Evolutionary conservation across 2,797 vertebrate genomes (phyloP).

Genomic region (Arrhamphus sclerolepis): DNA sequence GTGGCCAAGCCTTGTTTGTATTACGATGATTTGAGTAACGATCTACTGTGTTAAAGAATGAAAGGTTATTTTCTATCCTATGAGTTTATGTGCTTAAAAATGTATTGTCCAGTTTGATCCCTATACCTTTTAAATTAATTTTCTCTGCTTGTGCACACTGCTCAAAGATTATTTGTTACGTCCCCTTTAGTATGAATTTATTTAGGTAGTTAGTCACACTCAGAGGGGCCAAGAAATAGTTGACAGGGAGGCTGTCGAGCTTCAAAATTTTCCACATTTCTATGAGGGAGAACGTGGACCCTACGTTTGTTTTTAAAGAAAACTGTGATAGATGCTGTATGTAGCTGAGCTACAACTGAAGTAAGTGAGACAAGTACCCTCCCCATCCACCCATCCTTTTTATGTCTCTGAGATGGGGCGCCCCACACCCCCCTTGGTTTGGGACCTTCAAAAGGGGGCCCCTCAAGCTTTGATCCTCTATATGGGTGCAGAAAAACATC

Average conservation of each 20-base stretch:
- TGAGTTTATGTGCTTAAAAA: slow-evolving; percentile 41
- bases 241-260: slow-evolving; percentile 65
- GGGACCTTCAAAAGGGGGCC: slow-evolving; percentile 95
- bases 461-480: slow-evolving; percentile 93
- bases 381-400: slow-evolving; percentile 71
- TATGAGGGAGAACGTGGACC: slow-evolving; percentile 43
- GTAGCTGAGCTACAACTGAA: slow-evolving; percentile 78
- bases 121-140: slow-evolving; percentile 47
- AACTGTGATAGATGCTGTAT: slow-evolving; percentile 68
- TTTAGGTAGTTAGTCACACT: slow-evolving; percentile 32
- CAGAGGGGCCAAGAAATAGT: slow-evolving; percentile 67
- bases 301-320: slow-evolving; percentile 71
- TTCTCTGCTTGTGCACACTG: slow-evolving; percentile 42
- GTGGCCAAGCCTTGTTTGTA: slow-evolving; percentile 32
- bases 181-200: slow-evolving; percentile 58
- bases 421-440: slow-evolving; percentile 81
- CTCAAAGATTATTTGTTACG: slow-evolving; percentile 72
- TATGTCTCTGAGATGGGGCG: slow-evolving; percentile 83
- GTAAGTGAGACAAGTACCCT: slow-evolving; percentile 74
- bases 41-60: slow-evolving; percentile 9
- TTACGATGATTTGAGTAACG: slow-evolving; percentile 26
- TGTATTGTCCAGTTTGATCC: slow-evolving; percentile 31
- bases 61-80: background rate
- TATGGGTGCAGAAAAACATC: slow-evolving; percentile 84
- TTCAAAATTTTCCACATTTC: slow-evolving; percentile 75